Conservation (phyloP, 2,797 vertebrate genomes). For the Garrulus glandarius region DNA sequence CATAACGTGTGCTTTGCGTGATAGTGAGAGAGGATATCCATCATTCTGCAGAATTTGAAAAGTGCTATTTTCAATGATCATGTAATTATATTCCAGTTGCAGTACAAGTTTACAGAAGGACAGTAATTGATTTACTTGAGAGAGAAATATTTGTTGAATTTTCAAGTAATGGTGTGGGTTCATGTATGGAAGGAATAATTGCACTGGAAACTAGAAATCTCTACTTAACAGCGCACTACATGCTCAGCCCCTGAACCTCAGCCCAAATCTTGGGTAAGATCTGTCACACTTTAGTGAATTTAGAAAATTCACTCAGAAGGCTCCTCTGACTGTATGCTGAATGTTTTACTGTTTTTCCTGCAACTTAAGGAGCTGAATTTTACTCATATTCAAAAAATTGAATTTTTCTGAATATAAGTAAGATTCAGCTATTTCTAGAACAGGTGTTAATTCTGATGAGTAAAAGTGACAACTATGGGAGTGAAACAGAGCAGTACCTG, state of each 20-base stretch:
- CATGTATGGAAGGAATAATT: slow-evolving; percentile 9
- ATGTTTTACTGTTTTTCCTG: neutral
- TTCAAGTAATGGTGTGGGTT: slow-evolving; percentile 12
- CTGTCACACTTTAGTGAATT: neutral
- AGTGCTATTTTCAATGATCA: neutral
- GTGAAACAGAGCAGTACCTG: neutral
- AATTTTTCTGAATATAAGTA: accelerated
- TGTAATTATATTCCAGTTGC: slow-evolving; percentile 8
- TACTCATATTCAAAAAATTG: neutral
- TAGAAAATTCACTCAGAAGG: slow-evolving; percentile 22
- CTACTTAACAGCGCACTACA: neutral
- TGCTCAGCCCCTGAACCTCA: slow-evolving; percentile 18
- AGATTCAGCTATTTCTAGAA: neutral
- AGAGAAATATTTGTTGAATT: slow-evolving; percentile 38
- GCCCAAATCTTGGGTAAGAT: slow-evolving; percentile 5
- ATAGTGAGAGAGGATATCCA: neutral
- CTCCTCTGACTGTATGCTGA: neutral
- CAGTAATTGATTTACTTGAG: neutral
- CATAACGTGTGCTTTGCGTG: neutral
- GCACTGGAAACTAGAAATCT: slow-evolving; percentile 24
- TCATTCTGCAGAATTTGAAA: neutral
- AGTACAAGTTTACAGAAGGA: neutral
- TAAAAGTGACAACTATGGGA: neutral
- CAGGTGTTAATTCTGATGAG: neutral
- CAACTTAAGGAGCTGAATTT: neutral